Base-by-base conservation (phyloP, 2,888 invertebrate species). In the Platycheirus rosarum region DNA sequence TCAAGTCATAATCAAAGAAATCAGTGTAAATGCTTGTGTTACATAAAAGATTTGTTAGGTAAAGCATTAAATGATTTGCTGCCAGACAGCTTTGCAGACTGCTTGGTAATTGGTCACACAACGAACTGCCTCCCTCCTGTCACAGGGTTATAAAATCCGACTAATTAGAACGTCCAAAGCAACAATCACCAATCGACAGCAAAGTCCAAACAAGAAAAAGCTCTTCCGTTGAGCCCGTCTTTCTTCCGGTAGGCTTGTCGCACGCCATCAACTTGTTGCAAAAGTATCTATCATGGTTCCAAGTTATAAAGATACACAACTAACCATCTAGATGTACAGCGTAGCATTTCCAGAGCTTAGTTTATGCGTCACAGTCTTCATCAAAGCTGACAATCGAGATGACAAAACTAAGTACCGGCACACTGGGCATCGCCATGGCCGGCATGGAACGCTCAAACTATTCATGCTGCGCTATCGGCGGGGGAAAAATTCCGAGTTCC, bases 401-500 rank as follows among this genome's bases (percentile, higher is more conserved):
- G 44, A 60, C 57, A 65, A 66, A 7, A 53, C 9, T 29, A 55
- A 20, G 6, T 42, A 40, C 48, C 48, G 26, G 55, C 18, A 48
- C 42, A 32, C 5, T 55, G 11, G n/a, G 9, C 4, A 51, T 29
- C 20, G 40, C 32, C 23, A 62, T n/a, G 23, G 23, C n/a, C 44
- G n/a, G 4, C 46, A 35, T 20, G 23, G 20, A 16, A 20, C 37
- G 11, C 16, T 48, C 55, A 29, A 77, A 26, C 71, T 62, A 73
- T 73, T 82, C 77, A 82, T 73, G 77, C 55, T 71, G 62, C 32
- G 55, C 49, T 23, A 16, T 53, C 51, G n/a, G n/a, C 40, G 49
- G 60, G 62, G 26, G n/a, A n/a, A 66, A 82, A 55, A 60, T 63
- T 71, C 63, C 66, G 37, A 77, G 82, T 73, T 77, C 71, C 77